Evolutionary conservation across 2,888 invertebrate species (phyloP).

Genomic region (Zonitis immaculata): DNA sequence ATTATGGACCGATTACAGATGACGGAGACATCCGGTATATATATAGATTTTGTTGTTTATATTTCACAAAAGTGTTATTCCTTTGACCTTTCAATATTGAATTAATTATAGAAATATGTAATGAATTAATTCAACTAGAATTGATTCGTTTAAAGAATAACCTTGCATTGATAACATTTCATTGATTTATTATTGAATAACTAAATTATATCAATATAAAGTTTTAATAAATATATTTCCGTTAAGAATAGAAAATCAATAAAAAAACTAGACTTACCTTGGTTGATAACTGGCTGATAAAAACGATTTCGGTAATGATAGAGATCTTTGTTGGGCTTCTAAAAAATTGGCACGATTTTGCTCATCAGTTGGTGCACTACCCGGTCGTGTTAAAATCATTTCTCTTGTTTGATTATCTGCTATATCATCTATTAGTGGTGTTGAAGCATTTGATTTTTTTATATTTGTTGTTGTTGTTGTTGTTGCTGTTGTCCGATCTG

Average conservation of each 20-base stretch:
- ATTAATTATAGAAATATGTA: conserved; percentile 16
- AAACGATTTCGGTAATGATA: conserved; percentile 54
- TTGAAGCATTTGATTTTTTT: conserved; percentile 52
- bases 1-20: neutral
- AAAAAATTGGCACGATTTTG: conserved; percentile 25
- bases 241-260: neutral
- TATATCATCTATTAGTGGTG: conserved; percentile 51
- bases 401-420: conserved; percentile 41
- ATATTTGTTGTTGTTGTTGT: conserved; percentile 50
- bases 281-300: conserved; percentile 44
- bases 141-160: neutral
- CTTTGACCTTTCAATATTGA: conserved; percentile 13
- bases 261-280: conserved; percentile 27
- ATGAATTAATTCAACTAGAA: neutral
- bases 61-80: neutral
- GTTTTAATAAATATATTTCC: no score
- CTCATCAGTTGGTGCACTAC: conserved; percentile 52
- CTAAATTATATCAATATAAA: no score
- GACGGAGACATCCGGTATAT: neutral
- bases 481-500: conserved; percentile 50
- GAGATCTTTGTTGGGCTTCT: conserved; percentile 50
- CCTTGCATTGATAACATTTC: neutral
- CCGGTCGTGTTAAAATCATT: conserved; percentile 50
- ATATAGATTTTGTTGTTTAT: neutral
- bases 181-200: no score